phyloP scores from a whole-genome alignment of 2,797 vertebrate species.

The Muscicapa comitata region DNA sequence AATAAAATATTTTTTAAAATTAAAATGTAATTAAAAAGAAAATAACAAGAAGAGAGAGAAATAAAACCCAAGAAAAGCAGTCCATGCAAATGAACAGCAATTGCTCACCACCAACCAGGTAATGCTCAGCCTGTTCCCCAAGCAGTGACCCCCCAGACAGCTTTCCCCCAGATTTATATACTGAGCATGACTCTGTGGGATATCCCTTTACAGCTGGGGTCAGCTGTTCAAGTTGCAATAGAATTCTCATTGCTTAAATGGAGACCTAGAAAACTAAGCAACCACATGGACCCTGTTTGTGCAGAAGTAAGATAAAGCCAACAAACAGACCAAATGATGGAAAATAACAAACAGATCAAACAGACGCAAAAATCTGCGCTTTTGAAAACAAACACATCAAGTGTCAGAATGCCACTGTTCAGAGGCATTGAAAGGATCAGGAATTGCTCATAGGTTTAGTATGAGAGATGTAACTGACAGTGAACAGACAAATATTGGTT shows the following conservation, averaged over 20 bases:
- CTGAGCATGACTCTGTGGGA: not conserved
- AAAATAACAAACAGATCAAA: not conserved
- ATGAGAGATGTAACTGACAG: not conserved
- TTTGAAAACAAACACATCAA: conserved; percentile 18
- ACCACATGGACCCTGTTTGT: not conserved
- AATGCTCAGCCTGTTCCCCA: not conserved
- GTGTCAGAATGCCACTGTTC: not conserved
- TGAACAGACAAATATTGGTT: not conserved
- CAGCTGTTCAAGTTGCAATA: not conserved
- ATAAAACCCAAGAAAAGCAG: not conserved
- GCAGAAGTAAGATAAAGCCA: not conserved
- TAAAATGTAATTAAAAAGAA: not conserved
- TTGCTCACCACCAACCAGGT: not conserved
- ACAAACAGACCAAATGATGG: not conserved
- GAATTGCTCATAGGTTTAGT: not conserved
- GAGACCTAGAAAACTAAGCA: not conserved
- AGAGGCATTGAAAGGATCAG: not conserved
- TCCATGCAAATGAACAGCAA: not conserved
- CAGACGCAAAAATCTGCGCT: not conserved
- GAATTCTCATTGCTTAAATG: not conserved
- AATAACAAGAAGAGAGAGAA: not conserved
- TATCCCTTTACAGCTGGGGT: not conserved
- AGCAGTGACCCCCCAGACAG: not conserved
- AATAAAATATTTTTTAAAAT: not conserved
- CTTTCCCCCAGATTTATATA: not conserved